A percentile compares a stretch with the other conserved stretches of the same genome.
Conservation (phyloP, 2,797 vertebrate species). For the Periparus ater region DNA sequence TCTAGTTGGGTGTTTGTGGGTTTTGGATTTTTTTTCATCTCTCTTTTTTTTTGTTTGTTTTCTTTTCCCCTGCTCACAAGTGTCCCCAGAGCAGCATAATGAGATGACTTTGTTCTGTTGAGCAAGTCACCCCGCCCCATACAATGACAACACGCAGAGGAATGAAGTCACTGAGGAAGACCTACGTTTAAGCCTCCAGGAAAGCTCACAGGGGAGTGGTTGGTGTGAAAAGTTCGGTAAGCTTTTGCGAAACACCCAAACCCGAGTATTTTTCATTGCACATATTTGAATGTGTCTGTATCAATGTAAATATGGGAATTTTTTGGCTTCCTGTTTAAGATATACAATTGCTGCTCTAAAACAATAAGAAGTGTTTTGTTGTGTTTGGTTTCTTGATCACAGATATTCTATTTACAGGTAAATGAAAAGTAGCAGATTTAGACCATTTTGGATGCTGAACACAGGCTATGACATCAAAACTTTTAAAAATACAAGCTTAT, state of each 20-base stretch:
- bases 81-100: not conserved
- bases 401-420: not conserved
- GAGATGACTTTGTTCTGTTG: not conserved
- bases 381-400: not conserved
- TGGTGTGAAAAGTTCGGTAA: not conserved
- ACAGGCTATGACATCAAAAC: not conserved
- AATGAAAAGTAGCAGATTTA: not conserved
- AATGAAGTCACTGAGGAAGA: not conserved
- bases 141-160: not conserved
- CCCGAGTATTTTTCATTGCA: not conserved
- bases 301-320: not conserved
- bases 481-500: not conserved
- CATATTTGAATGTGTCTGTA: not conserved
- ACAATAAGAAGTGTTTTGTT: not conserved
- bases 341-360: not conserved
- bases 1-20: not conserved
- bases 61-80: not conserved
- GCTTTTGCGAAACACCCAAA: not conserved
- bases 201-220: not conserved
- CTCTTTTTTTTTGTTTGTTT: too few species aligned
- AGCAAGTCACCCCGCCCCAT: fast-evolving
- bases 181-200: not conserved
- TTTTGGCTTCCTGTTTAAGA: not conserved
- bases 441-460: not conserved
- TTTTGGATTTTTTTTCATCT: not conserved